Evolutionary conservation across 37 sponge, comb jelly and placozoan species (phyloP).

Genomic region (Lycopodina hypogea): DNA sequence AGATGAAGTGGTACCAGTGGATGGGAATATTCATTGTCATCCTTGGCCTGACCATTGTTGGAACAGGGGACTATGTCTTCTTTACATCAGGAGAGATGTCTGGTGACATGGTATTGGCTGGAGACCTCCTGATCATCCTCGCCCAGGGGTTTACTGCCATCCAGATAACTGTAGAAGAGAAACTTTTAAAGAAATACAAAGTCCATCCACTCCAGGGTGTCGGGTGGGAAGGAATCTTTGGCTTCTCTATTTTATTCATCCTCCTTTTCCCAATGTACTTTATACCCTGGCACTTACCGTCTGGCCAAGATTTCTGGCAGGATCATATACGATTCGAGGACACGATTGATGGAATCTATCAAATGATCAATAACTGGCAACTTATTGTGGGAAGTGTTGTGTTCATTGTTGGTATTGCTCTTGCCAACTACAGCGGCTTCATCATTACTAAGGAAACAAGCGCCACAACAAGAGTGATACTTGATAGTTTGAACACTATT

Average conservation of each 20-base stretch:
- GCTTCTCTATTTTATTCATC: slow-evolving; percentile 65
- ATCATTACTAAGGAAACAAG: slow-evolving; percentile 84
- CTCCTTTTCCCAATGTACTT: slow-evolving; percentile 92
- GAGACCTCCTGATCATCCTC: slow-evolving; percentile 86
- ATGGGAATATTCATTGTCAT: slow-evolving; percentile 89
- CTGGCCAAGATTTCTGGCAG: slow-evolving; percentile 69
- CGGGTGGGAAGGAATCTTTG: slow-evolving; percentile 97
- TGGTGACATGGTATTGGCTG: slow-evolving; percentile 51
- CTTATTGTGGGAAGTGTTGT: slow-evolving; percentile 70
- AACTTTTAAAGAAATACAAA: slow-evolving; percentile 84
- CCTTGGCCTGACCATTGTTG: slow-evolving; percentile 86
- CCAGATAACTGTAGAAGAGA: slow-evolving; percentile 91
- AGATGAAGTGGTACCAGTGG: slow-evolving; percentile 73
- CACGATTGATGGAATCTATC: slow-evolving; percentile 78
- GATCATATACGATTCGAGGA: slow-evolving; percentile 77
- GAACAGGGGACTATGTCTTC: slow-evolving; percentile 72
- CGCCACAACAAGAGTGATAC: slow-evolving; percentile 93
- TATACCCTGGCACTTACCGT: slow-evolving; percentile 89
- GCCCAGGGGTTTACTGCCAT: slow-evolving; percentile 88
- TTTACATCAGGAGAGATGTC: slow-evolving; percentile 17
- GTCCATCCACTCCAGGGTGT: slow-evolving; percentile 88
- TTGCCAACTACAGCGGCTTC: slow-evolving; percentile 94
- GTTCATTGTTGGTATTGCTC: slow-evolving; percentile 85
- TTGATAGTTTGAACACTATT: slow-evolving; percentile 87
- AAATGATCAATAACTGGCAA: slow-evolving; percentile 51